Evolutionary conservation across 2,113 vertebrate genomes (phyloP), one percentile per base, ranked within the genome.

Genomic region (Romanogobio albipinnatus): DNA sequence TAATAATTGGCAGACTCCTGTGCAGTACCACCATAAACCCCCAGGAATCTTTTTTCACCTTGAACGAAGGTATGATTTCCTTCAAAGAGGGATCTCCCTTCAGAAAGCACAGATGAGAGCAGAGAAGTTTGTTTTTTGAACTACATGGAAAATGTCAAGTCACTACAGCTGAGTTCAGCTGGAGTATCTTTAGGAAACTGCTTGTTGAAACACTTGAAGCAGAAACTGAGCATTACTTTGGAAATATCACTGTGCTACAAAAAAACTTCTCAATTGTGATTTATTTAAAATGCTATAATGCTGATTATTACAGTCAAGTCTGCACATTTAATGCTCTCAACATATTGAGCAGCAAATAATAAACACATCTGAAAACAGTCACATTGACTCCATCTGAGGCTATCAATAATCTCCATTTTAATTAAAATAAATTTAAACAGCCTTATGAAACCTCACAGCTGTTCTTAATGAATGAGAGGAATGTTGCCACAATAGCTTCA

Each of bases 401-500:
- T 62, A 80, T 80, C 39, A 80, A 62, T 80, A 80, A 62, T 62
- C 58, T 80, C 24, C 36, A 26, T 80, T 80, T 62, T 29, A 80
- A 64, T 80, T 80, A 1, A 80, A 80, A 64, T 62, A n/a, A 80
- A 80, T 80, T 80, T 64, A 80, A 80, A 80, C 59, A 64, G 58
- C 36, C 77, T 64, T 1, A 64, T 80, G 39, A 80, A 79, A 64
- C 39, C 58, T 78, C 58, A 62, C 77, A 80, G 77, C 77, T 80
- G 58, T 80, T 80, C n/a, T 79, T 62, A 79, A 80, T 80, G 77
- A 80, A 80, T 62, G 39, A 80, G 77, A 62, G 36, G 77, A 80
- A 80, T 80, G 77, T 26, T 80, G 39, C 39, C 39, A 80, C 59
- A 80, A 80, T 47, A 80, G 58, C 77, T 80, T 80, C 77, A 80